Evolutionary conservation across 2,113 vertebrate genomes (phyloP), one percentile per base, ranked within the genome.

Genomic region (Leptocoma aspasia): DNA sequence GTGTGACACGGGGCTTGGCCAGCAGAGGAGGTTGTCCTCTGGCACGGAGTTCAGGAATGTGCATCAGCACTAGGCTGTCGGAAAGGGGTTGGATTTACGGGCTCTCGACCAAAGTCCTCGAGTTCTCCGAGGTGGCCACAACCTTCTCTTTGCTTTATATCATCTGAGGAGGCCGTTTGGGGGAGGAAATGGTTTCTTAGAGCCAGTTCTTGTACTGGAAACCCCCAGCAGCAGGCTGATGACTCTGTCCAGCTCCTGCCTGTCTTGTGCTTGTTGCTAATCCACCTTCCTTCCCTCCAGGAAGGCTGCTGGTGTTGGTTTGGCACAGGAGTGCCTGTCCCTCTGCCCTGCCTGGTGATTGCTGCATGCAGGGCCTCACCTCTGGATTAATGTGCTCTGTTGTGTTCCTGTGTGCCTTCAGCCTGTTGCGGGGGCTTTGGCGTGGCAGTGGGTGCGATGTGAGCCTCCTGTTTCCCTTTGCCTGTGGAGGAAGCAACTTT

Each of bases 191-290:
- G 37, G 27, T 65, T 77, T 47, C 56, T 57, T 69, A 7, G 57
- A 77, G 50, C 22, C 23, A 13, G 10, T 64, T 69, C 88, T 85
- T 68, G 12, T 49, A 3, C 49, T 88, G 92, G 92, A 90, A 91
- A 72, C 66, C 90, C 82, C 66, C 79, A 59, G 84, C 82, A 93
- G 65, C 68, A 39, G 54, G 39, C 66, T 15, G 31, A 13, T 94
- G 92, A 95, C 59, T 93, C 75, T 0, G 1, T 57, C 77, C 1
- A 26, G 66, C 90, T 95, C 85, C 85, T 86, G 94, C 71, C 59
- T 86, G 75, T 94, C 95, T 94, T 88, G 82, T 94, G 95, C 86
- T 56, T 72, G 47, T 93, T 93, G 82, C 92, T 95, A 90, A 83
- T 82, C 50, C 1, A 0, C 84, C 61, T 52, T 41, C 56, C 87